Evolutionary conservation across 2,797 vertebrate genomes (phyloP), one percentile per base, ranked within the genome.

Genomic region (Pygocentrus nattereri): DNA sequence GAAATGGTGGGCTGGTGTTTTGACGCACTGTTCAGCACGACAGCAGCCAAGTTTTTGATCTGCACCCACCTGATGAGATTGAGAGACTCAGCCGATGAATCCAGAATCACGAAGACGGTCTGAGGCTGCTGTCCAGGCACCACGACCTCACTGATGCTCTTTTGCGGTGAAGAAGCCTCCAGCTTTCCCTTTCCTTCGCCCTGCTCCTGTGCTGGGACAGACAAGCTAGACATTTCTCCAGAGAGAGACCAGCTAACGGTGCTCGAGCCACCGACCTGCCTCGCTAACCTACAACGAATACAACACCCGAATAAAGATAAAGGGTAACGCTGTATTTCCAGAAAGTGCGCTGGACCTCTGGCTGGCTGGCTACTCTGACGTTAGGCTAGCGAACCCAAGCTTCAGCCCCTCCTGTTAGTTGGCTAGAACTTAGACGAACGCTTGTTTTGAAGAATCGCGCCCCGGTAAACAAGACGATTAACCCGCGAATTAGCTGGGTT

Each of bases 81-180:
- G 78, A 94, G 80, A 0, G 89, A 88, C 54, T 95, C 93, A 18
- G 91, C 74, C 1, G 83, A 70, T 34, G 93, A 91, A 82, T 95
- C 92, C 72, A 95, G 87, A 65, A 95, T 93, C 73, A 95, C 90
- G 54, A 92, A 93, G 38, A 95, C 92, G 56, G 94, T 93, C 85
- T 94, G 93, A 13, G 89, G 89, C 80, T 88, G 89, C 31, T 70
- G 85, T 62, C 88, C 87, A 47, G 82, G 82, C 77, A 78, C 76
- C 62, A 47, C 52, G 27, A 79, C 38, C 76, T 75, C 83, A 59
- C 65, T 78, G 79, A 23, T 49, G 47, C 47, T 62, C 30, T 76
- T 76, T 41, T 68, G 81, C 4, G 69, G 21, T 44, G 76, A 61
- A 6, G 79, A 65, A 69, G 80, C 72, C 56, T 84, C 82, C 69